Conservation (phyloP, 2,888 invertebrate species). For the Zeuzera pyrina region DNA sequence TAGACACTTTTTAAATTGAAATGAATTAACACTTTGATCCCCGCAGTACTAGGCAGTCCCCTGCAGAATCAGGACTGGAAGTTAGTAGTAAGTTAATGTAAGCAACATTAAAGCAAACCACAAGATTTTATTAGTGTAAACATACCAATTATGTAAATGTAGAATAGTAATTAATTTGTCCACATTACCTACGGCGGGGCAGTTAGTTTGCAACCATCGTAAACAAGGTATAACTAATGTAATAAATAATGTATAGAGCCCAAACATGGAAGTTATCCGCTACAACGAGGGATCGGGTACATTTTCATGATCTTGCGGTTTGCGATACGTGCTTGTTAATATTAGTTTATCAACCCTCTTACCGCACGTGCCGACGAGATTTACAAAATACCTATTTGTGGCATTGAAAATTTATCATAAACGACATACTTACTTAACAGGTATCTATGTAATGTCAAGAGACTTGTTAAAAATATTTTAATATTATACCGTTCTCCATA, state of each 20-base stretch:
- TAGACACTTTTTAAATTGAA: too few relatives aligned
- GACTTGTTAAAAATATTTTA: too few relatives aligned
- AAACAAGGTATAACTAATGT: constrained; percentile 58
- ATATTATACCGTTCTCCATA: too few relatives aligned
- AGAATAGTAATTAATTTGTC: constrained; percentile 41
- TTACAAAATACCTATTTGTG: constrained; percentile 40
- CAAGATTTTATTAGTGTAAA: too few relatives aligned
- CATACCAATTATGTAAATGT: too few relatives aligned
- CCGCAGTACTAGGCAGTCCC: too few relatives aligned
- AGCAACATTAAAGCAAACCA: too few relatives aligned
- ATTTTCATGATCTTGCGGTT: constrained; percentile 71
- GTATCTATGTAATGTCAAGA: too few relatives aligned
- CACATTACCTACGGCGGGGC: constrained; percentile 31
- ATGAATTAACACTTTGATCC: too few relatives aligned
- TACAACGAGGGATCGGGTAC: constrained; percentile 54
- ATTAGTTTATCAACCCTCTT: constrained; percentile 62
- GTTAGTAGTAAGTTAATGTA: too few relatives aligned
- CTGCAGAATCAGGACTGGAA: too few relatives aligned
- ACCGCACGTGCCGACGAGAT: constrained; percentile 47
- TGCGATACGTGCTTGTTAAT: constrained; percentile 60
- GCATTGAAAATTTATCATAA: constrained; percentile 8
- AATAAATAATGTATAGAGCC: constrained; percentile 66
- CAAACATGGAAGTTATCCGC: constrained; percentile 60
- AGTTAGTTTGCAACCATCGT: constrained; percentile 46
- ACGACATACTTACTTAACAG: too few relatives aligned